A percentile compares a stretch with the other conserved stretches of the same genome.
These are phyloP conservation scores for Erebia aethiops DNA, from an alignment of 2,888 invertebrate genomes.

Conservation along the genomic window DNA sequence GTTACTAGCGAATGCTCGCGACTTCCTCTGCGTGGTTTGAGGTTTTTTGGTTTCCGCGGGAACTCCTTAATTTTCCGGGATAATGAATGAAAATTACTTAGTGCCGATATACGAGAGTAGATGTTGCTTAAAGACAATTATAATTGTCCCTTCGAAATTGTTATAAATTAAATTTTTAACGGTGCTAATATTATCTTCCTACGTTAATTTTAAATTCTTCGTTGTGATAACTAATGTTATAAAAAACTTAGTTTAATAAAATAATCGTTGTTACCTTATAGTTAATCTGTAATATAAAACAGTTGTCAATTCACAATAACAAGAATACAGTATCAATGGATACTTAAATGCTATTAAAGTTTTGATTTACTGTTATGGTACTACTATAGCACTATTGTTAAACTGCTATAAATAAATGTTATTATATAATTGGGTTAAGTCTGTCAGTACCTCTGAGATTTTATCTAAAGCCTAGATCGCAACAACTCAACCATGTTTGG, in stretches of 20 bases:
- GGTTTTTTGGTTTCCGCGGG: too few relatives aligned
- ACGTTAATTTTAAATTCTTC: too few relatives aligned
- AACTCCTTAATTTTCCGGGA: too few relatives aligned
- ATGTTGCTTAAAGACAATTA: too few relatives aligned
- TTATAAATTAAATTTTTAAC: too few relatives aligned
- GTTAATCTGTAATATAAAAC: background rate
- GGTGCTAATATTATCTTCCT: too few relatives aligned
- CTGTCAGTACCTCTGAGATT: slow-evolving; percentile 26
- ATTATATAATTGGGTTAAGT: slow-evolving; percentile 22
- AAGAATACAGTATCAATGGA: slow-evolving; percentile 9
- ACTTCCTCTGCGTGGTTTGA: too few relatives aligned
- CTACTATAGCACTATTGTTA: slow-evolving; percentile 2
- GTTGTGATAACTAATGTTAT: background rate
- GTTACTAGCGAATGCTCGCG: too few relatives aligned
- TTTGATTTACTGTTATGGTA: slow-evolving; percentile 2
- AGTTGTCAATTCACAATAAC: background rate
- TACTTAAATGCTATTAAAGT: slow-evolving; percentile 6
- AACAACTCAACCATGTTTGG: slow-evolving; percentile 22
- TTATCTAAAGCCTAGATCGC: slow-evolving; percentile 27
- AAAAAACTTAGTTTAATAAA: background rate
- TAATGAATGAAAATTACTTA: too few relatives aligned
- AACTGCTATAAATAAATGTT: slow-evolving; percentile 8
- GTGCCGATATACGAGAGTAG: too few relatives aligned
- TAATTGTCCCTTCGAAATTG: too few relatives aligned
- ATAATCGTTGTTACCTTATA: background rate